Evolutionary conservation across 2,888 invertebrate species (phyloP).

Genomic region (Nymphalis polychloros): DNA sequence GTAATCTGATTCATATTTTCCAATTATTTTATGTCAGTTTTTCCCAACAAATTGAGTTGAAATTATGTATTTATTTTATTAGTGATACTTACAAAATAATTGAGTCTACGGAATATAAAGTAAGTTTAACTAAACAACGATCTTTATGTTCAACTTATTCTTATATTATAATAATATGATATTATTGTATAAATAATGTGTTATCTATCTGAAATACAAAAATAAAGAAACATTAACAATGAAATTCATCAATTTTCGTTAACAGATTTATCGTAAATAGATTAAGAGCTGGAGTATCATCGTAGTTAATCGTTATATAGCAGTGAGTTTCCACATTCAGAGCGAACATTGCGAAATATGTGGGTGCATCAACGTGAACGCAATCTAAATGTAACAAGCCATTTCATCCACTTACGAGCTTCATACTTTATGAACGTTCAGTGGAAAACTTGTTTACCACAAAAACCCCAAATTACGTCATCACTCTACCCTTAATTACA

Average conservation of each 20-base stretch:
- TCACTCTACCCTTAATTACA: neutral
- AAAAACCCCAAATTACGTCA: neutral
- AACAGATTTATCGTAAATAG: neutral
- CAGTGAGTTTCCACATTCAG: conserved; percentile 5
- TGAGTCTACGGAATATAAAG: too few relatives aligned
- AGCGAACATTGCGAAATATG: conserved; percentile 15
- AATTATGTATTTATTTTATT: too few relatives aligned
- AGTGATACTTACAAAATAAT: too few relatives aligned
- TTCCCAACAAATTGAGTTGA: too few relatives aligned
- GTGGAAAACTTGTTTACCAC: neutral
- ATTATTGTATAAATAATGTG: too few relatives aligned
- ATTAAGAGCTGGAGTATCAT: conserved; percentile 1
- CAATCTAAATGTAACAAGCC: conserved; percentile 17
- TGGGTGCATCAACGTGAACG: conserved; percentile 13
- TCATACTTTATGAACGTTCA: conserved; percentile 15
- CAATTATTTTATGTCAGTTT: too few relatives aligned
- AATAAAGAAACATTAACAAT: neutral
- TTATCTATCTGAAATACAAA: neutral
- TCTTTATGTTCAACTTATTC: too few relatives aligned
- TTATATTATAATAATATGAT: too few relatives aligned
- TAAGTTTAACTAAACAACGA: too few relatives aligned
- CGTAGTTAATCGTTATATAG: conserved; percentile 4
- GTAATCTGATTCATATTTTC: too few relatives aligned
- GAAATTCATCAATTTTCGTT: neutral
- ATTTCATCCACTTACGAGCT: conserved; percentile 20